Percentiles rank a stretch among this genome's conserved stretches.
These are phyloP conservation scores for Anthonomus grandis DNA, from an alignment of 1,140 invertebrate species.

Conservation along the genomic window DNA sequence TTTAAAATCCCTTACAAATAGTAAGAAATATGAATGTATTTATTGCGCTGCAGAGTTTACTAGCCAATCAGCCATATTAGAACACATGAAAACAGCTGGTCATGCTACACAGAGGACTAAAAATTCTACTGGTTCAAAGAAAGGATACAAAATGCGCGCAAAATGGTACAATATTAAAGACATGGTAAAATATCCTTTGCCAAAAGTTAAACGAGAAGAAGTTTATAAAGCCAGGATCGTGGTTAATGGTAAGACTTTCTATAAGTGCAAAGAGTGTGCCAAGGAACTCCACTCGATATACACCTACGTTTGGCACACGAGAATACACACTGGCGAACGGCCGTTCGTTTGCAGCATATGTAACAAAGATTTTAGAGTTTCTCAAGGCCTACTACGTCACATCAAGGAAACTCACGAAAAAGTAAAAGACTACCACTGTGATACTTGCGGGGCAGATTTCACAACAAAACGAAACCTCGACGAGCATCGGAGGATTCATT, in stretches of 20 bases:
- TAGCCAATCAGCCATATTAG: slow-evolving; percentile 40
- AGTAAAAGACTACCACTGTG: slow-evolving; percentile 57
- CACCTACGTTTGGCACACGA: slow-evolving; percentile 59
- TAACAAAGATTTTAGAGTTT: slow-evolving; percentile 68
- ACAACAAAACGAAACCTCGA: slow-evolving; percentile 52
- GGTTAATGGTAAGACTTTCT: slow-evolving; percentile 52
- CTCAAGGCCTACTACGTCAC: slow-evolving; percentile 59
- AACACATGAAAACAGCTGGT: slow-evolving; percentile 42
- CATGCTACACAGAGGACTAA: slow-evolving; percentile 25
- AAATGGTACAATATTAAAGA: not conserved
- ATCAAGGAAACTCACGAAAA: slow-evolving; percentile 62
- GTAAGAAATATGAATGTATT: slow-evolving; percentile 40
- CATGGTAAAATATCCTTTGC: slow-evolving; percentile 1
- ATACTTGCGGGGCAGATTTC: slow-evolving; percentile 55
- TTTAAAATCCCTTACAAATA: too few species aligned
- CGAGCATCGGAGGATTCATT: slow-evolving; percentile 49
- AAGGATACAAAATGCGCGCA: not conserved
- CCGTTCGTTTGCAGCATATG: slow-evolving; percentile 70
- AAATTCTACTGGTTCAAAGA: not conserved
- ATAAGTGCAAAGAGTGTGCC: slow-evolving; percentile 57
- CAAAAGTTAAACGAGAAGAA: slow-evolving; percentile 46
- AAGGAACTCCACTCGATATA: slow-evolving; percentile 60
- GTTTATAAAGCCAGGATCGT: slow-evolving; percentile 50
- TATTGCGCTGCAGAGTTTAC: slow-evolving; percentile 42
- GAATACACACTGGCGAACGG: slow-evolving; percentile 69